These are phyloP conservation scores for Oxygymnocypris stewartii DNA, from an alignment of 2,113 vertebrate genomes.

Conservation along the genomic window DNA sequence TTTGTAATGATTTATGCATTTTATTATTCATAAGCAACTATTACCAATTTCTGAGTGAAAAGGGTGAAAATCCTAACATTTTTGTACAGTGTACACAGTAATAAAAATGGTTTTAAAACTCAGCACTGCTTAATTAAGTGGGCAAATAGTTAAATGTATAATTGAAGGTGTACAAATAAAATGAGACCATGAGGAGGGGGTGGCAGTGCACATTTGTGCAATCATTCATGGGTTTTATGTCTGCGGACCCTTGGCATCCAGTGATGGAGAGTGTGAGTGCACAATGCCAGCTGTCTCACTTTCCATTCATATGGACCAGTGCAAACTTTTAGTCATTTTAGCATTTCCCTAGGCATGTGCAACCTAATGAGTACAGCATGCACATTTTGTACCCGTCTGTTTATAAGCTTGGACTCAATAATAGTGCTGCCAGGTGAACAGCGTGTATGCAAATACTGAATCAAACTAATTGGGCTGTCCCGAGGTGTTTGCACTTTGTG, in stretches of 20 bases:
- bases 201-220: not conserved
- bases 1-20: not conserved
- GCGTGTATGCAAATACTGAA: constrained; percentile 16
- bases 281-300: constrained; percentile 35
- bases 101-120: no score
- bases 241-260: not conserved
- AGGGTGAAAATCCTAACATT: not conserved
- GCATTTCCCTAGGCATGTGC: constrained; percentile 56
- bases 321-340: constrained; percentile 69
- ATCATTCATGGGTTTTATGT: constrained; percentile 19
- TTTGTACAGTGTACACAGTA: not conserved
- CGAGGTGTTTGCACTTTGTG: not conserved
- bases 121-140: not conserved
- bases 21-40: no score
- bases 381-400: constrained; percentile 38
- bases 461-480: constrained; percentile 11
- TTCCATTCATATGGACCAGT: constrained; percentile 55
- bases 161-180: not conserved
- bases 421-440: constrained; percentile 32
- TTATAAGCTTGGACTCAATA: not conserved
- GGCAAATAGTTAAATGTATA: not conserved
- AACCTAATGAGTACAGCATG: constrained; percentile 69
- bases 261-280: constrained; percentile 60
- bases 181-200: not conserved
- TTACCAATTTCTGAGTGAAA: not conserved